Percentiles rank a stretch among this genome's conserved stretches.
Conservation (phyloP, 2,888 invertebrate genomes). For the Netelia melanura region DNA sequence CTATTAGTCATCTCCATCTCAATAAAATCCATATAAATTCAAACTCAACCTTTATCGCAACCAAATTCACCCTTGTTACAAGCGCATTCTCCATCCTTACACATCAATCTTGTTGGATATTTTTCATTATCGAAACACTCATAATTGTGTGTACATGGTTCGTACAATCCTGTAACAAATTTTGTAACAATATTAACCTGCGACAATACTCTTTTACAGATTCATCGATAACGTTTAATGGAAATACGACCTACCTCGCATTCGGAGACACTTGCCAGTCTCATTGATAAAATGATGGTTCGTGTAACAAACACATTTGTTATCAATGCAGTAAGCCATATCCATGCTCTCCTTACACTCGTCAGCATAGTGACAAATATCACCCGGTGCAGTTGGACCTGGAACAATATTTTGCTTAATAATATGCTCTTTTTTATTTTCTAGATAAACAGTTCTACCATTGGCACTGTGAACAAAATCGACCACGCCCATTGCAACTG, state of each 20-base stretch:
- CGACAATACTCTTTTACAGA: too few species aligned
- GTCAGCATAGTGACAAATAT: slow-evolving; percentile 75
- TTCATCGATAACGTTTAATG: too few species aligned
- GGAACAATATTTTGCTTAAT: slow-evolving; percentile 20
- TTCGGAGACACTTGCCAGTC: slow-evolving; percentile 71
- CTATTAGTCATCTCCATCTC: neutral
- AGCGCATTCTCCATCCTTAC: slow-evolving; percentile 72
- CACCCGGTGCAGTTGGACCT: slow-evolving; percentile 73
- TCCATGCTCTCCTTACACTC: slow-evolving; percentile 74
- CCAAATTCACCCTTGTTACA: slow-evolving; percentile 62
- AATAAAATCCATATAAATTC: slow-evolving; percentile 51
- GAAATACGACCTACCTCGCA: slow-evolving; percentile 68
- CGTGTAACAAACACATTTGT: slow-evolving; percentile 72
- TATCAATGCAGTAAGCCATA: slow-evolving; percentile 72
- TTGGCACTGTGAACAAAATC: neutral
- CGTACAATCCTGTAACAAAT: slow-evolving; percentile 70
- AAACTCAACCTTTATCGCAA: slow-evolving; percentile 73
- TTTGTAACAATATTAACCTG: neutral
- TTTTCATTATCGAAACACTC: slow-evolving; percentile 71
- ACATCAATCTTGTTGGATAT: slow-evolving; percentile 66
- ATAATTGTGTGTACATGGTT: slow-evolving; percentile 68
- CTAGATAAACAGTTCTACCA: neutral
- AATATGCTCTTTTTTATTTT: neutral
- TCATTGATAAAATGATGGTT: slow-evolving; percentile 71
- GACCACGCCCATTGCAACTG: neutral